These are phyloP conservation scores for Chondrilla cf. caribensis DNA, from an alignment of 37 sponge, comb jelly and placozoan genomes.

Conservation along the genomic window DNA sequence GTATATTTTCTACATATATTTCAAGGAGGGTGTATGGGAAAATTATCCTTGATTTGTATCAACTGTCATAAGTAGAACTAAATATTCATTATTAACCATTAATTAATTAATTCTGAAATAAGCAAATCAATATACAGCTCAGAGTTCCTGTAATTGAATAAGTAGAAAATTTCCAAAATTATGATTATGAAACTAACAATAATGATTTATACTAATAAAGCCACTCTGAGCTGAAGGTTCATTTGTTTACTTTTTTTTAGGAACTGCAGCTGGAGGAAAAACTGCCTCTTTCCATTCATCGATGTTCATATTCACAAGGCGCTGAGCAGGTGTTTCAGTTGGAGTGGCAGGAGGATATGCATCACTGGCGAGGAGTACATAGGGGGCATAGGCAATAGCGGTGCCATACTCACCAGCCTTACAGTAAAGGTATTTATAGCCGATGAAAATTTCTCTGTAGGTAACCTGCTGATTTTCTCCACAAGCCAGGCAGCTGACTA, in stretches of 20 bases:
- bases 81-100: no score
- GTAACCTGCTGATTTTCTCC: background rate
- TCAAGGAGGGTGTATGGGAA: background rate
- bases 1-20: background rate
- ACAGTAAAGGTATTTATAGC: conserved; percentile 5
- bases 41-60: no score
- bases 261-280: no score
- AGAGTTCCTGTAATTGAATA: no score
- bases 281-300: conserved; percentile 9
- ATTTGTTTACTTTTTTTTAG: no score
- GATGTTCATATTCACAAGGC: background rate
- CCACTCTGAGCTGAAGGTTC: no score
- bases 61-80: no score
- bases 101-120: no score
- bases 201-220: no score
- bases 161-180: no score
- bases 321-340: background rate
- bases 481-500: background rate
- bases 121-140: no score
- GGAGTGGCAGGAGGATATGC: background rate
- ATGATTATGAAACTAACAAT: no score
- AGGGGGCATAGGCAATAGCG: conserved; percentile 10
- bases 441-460: conserved; percentile 20
- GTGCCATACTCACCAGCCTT: background rate
- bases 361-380: conserved; percentile 2